phyloP scores from a whole-genome alignment of 1,140 invertebrate genomes.

The Pseudomyrmex concolor region DNA sequence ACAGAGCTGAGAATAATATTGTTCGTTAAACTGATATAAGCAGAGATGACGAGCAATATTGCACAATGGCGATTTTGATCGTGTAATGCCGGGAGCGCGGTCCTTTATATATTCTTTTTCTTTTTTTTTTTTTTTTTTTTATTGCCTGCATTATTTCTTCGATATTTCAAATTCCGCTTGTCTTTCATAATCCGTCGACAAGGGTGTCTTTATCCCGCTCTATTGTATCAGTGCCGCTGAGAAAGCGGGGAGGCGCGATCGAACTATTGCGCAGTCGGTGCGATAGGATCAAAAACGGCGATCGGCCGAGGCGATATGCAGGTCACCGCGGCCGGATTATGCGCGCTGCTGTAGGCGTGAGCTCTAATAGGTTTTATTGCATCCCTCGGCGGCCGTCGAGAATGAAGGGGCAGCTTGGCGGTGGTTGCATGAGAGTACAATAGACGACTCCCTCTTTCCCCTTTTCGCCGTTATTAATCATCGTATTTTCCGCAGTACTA shows the following conservation, averaged over 20 bases:
- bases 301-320: conserved; percentile 43
- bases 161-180: conserved; percentile 53
- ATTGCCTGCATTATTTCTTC: background rate
- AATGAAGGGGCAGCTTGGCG: conserved; percentile 42
- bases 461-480: conserved; percentile 70
- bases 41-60: conserved; percentile 11
- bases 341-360: conserved; percentile 44
- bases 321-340: conserved; percentile 23
- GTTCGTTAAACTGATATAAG: conserved; percentile 1
- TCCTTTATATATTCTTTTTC: background rate
- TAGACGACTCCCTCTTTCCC: conserved; percentile 17
- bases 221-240: conserved; percentile 18
- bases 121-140: background rate
- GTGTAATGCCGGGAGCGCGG: background rate
- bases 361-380: conserved; percentile 76
- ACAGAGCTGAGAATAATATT: background rate
- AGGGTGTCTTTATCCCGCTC: conserved; percentile 18
- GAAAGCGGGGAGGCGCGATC: conserved; percentile 18
- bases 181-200: conserved; percentile 42
- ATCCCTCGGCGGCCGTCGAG: conserved; percentile 62
- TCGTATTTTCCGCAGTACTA: conserved; percentile 51
- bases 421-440: conserved; percentile 52
- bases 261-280: conserved; percentile 45
- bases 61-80: background rate
- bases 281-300: conserved; percentile 55